phyloP scores from a whole-genome alignment of 2,888 invertebrate species.

The Aphodius sticticus region DNA sequence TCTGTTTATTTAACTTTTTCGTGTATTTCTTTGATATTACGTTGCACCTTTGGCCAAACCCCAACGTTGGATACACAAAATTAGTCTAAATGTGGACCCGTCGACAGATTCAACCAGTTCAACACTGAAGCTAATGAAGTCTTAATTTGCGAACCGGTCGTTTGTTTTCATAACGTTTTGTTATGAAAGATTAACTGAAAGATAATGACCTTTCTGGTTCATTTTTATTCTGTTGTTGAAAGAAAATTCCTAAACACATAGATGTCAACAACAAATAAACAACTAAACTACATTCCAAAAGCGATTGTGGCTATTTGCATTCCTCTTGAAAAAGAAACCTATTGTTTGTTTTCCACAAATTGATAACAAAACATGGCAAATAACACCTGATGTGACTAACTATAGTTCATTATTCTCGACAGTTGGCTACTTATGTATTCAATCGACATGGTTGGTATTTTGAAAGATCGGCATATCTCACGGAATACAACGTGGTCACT shows the following conservation, averaged over 20 bases:
- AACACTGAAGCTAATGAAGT: too few species aligned
- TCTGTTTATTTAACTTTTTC: not conserved
- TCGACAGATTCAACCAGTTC: too few species aligned
- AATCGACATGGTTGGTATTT: not conserved
- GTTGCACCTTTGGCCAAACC: not conserved
- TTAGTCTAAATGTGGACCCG: not conserved
- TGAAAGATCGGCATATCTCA: not conserved
- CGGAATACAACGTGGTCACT: not conserved
- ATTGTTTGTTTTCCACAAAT: not conserved
- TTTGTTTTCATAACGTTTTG: not conserved
- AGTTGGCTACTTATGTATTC: not conserved
- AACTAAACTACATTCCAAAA: too few species aligned
- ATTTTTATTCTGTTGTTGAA: not conserved
- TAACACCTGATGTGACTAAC: not conserved
- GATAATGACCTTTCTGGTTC: not conserved
- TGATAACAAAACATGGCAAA: not conserved
- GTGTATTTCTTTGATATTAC: not conserved
- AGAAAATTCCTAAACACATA: too few species aligned
- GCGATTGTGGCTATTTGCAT: not conserved
- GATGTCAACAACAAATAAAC: too few species aligned
- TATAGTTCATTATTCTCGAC: not conserved
- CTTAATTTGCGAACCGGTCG: not conserved
- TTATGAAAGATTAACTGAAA: too few species aligned
- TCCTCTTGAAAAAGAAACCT: not conserved
- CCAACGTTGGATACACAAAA: not conserved